Evolutionary conservation across 2,888 invertebrate genomes (phyloP).

Genomic region (Polia nebulosa): DNA sequence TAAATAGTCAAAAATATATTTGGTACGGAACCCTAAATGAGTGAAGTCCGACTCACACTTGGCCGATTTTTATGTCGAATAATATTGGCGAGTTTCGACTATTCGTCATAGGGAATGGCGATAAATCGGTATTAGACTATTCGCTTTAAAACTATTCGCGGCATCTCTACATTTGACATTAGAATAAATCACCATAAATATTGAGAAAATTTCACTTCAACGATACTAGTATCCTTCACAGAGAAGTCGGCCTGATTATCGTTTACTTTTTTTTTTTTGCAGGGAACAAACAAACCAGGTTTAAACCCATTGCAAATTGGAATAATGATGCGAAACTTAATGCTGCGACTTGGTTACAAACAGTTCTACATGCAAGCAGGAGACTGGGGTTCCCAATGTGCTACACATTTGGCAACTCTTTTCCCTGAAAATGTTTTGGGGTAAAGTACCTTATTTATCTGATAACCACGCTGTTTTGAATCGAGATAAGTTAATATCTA

Average conservation of each 20-base stretch:
- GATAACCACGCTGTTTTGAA: background rate
- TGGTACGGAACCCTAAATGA: too few relatives aligned
- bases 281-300: constrained; percentile 92
- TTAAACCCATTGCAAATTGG: constrained; percentile 91
- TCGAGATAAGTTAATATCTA: background rate
- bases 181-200: too few relatives aligned
- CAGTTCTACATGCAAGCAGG: constrained; percentile 94
- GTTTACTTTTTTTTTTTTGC: constrained; percentile 42
- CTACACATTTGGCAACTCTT: constrained; percentile 91
- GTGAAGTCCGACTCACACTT: too few relatives aligned
- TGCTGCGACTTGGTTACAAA: constrained; percentile 92
- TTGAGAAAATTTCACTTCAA: too few relatives aligned
- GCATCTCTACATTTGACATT: too few relatives aligned
- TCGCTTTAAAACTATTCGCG: too few relatives aligned
- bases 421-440: constrained; percentile 91
- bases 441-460: constrained; percentile 69
- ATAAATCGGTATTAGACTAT: too few relatives aligned
- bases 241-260: background rate
- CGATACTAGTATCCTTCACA: too few relatives aligned
- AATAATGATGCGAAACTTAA: constrained; percentile 93
- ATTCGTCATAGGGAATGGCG: too few relatives aligned
- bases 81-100: too few relatives aligned
- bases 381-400: constrained; percentile 94
- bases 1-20: too few relatives aligned
- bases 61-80: too few relatives aligned